These are phyloP conservation scores for Drosophila kikkawai DNA, from an alignment of 1,140 invertebrate genomes.

Conservation along the genomic window DNA sequence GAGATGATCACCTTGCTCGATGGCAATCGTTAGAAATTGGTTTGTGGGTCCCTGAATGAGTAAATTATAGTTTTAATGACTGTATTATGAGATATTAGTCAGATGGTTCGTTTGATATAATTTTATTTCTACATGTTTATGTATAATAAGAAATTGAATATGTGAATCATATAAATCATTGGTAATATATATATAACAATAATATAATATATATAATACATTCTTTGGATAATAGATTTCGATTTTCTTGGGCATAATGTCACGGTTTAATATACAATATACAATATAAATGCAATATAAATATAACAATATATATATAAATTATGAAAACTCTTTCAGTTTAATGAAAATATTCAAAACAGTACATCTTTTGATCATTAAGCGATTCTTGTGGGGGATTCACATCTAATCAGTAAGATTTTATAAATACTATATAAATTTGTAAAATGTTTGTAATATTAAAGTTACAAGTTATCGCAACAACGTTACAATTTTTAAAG, in stretches of 20 bases:
- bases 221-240: background rate
- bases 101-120: conserved; percentile 1
- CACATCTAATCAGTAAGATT: too few relatives aligned
- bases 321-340: too few relatives aligned
- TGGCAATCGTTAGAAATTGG: conserved; percentile 31
- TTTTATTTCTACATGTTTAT: background rate
- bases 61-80: conserved; percentile 26
- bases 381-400: too few relatives aligned
- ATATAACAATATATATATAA: too few relatives aligned
- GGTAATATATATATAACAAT: background rate
- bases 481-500: too few relatives aligned
- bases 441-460: too few relatives aligned
- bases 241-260: background rate
- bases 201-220: background rate
- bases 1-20: conserved; percentile 17
- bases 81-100: conserved; percentile 28
- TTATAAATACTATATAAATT: too few relatives aligned
- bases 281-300: too few relatives aligned
- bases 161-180: background rate
- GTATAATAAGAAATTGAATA: background rate
- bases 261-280: background rate
- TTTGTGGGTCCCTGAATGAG: conserved; percentile 2
- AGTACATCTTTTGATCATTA: too few relatives aligned
- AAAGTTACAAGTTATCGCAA: too few relatives aligned
- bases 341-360: too few relatives aligned